Evolutionary conservation across 1,140 invertebrate species (phyloP).

Genomic region (Armadillidium nasatum): DNA sequence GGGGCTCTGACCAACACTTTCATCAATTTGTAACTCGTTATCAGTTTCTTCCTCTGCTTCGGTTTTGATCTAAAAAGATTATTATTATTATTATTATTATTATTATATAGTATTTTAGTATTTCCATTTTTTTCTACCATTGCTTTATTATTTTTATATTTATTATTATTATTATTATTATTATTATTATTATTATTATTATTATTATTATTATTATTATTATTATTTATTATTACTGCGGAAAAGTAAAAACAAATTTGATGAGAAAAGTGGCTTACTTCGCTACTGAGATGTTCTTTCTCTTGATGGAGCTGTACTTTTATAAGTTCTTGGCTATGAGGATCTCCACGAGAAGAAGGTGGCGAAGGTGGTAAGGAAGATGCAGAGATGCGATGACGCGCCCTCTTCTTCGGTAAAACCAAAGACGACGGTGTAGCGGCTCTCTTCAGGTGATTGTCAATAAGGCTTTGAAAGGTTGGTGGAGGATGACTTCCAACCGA

Average conservation of each 20-base stretch:
- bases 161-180: background rate
- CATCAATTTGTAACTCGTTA: conserved; percentile 36
- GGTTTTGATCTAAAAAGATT: conserved; percentile 19
- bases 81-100: too few relatives aligned
- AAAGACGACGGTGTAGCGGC: too few relatives aligned
- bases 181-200: background rate
- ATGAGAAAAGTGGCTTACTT: too few relatives aligned
- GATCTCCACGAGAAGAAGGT: background rate
- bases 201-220: background rate
- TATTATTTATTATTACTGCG: background rate
- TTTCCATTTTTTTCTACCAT: too few relatives aligned
- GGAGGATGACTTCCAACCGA: conserved; percentile 22
- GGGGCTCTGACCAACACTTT: conserved; percentile 33
- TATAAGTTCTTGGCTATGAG: background rate
- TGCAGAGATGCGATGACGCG: background rate
- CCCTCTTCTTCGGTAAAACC: background rate
- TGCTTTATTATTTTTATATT: too few relatives aligned
- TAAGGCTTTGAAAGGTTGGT: too few relatives aligned
- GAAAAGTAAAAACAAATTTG: too few relatives aligned
- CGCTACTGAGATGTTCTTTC: background rate
- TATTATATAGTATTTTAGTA: too few relatives aligned
- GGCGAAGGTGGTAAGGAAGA: background rate
- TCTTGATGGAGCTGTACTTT: background rate
- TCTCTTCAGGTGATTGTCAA: too few relatives aligned
- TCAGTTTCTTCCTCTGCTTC: conserved; percentile 38